Evolutionary conservation across 2,113 vertebrate species (phyloP).

Genomic region (Rhinoptilus africanus): DNA sequence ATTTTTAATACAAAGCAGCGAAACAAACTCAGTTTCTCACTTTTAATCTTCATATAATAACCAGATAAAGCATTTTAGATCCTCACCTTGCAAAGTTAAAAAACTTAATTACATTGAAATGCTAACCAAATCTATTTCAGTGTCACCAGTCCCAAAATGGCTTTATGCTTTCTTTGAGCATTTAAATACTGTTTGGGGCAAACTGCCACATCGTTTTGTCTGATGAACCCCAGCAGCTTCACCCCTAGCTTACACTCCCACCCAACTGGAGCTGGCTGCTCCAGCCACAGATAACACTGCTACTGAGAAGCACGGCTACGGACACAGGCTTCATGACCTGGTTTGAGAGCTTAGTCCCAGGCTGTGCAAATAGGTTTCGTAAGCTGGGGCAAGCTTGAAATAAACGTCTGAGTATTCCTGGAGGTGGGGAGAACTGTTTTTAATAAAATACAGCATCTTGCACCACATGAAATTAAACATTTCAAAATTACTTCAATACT

Average conservation of each 20-base stretch:
- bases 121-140: background rate
- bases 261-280: too few species aligned
- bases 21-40: background rate
- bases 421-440: background rate
- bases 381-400: background rate
- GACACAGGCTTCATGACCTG: accelerated
- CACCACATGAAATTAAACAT: background rate
- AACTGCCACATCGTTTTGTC: background rate
- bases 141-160: background rate
- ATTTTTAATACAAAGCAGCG: constrained; percentile 15
- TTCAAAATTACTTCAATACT: background rate
- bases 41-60: background rate
- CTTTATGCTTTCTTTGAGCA: too few species aligned
- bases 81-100: background rate
- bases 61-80: background rate
- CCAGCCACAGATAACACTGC: background rate
- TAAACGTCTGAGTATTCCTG: background rate
- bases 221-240: background rate
- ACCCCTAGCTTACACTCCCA: background rate
- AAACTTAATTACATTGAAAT: background rate
- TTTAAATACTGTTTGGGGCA: too few species aligned
- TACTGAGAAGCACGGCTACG: background rate
- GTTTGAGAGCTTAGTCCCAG: background rate
- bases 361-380: background rate
- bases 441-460: background rate